These are phyloP conservation scores for Alauda arvensis DNA, from an alignment of 2,797 vertebrate species.

Conservation along the genomic window DNA sequence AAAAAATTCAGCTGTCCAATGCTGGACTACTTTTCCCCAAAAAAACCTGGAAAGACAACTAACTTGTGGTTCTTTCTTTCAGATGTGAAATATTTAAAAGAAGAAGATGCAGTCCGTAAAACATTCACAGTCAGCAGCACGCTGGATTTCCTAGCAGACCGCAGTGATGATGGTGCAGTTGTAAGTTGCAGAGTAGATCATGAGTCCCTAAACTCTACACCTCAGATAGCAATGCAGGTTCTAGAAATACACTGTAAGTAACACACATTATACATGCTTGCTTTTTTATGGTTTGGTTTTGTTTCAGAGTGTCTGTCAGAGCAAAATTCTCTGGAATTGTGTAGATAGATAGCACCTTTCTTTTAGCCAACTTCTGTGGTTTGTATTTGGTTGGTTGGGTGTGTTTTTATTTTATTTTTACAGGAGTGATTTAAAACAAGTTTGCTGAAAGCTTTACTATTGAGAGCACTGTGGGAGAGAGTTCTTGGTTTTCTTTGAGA, in stretches of 20 bases:
- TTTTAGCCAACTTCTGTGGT: neutral
- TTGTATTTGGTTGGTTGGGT: neutral
- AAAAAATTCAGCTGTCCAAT: neutral
- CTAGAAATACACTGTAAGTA: slow-evolving; percentile 99
- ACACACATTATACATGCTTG: neutral
- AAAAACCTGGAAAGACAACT: neutral
- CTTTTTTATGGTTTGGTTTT: neutral
- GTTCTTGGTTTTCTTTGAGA: neutral
- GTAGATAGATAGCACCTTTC: neutral
- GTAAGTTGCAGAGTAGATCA: slow-evolving; percentile 96
- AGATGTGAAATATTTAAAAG: slow-evolving; percentile 83
- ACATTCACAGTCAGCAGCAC: slow-evolving; percentile 92
- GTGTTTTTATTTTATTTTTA: neutral
- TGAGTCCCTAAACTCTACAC: slow-evolving; percentile 85
- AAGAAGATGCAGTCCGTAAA: slow-evolving; percentile 88
- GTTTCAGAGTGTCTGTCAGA: neutral
- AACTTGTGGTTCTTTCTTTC: slow-evolving; percentile 46
- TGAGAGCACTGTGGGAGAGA: neutral
- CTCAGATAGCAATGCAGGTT: slow-evolving; percentile 92
- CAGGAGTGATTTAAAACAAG: neutral
- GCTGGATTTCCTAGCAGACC: slow-evolving; percentile 88
- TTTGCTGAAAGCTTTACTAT: neutral
- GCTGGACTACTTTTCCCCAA: neutral
- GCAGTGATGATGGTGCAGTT: slow-evolving; percentile 86
- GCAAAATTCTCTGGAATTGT: neutral